Base-by-base conservation (phyloP, 1,140 invertebrate species). In the Linepithema humile region DNA sequence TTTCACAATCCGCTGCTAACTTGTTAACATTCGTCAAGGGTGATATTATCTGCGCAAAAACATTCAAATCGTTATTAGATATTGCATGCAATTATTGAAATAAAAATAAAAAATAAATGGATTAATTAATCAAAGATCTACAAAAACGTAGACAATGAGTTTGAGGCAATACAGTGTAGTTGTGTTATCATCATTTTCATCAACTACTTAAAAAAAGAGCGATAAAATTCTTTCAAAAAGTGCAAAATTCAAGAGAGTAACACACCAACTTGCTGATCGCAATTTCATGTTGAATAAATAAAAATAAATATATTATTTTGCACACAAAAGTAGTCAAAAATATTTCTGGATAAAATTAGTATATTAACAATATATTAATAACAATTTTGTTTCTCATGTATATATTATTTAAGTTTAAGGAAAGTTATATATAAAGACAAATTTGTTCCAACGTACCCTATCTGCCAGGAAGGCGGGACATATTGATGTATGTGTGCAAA, bases 401-500 rank as follows among this genome's bases (percentile, higher is more conserved):
- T 53, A 35, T 17, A 50, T 43, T n/a, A n/a, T n/a, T n/a, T n/a
- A n/a, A n/a, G n/a, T n/a, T n/a, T n/a, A n/a, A n/a, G n/a, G n/a
- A n/a, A n/a, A 62, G 17, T n/a, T 62, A 2, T 5, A 6, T 10
- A 70, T 9, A 53, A 40, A 1, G 17, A 69, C 2, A 67, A 48
- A 29, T 45, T 29, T 55, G 17, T 72, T 38, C 20, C 23, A 1
- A 0, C 15, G 57, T 73, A 10, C 70, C 23, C 26, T 45, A 82
- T 83, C 82, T 75, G 89, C 29, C 87, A 88, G 96, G 96, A 1
- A 94, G 29, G 96, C 95, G 0, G 94, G 94, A 88, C 97, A 97
- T 35, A 97, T 84, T 7, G 96, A 95, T 0, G 97, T 97, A 23
- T 96, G 95, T 0, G 95, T 94, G 85, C 97, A 97, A 0, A 97